Evolutionary conservation across 1,140 invertebrate species (phyloP), one percentile per base, ranked within the genome.

Genomic region (Bombus pyrosoma): DNA sequence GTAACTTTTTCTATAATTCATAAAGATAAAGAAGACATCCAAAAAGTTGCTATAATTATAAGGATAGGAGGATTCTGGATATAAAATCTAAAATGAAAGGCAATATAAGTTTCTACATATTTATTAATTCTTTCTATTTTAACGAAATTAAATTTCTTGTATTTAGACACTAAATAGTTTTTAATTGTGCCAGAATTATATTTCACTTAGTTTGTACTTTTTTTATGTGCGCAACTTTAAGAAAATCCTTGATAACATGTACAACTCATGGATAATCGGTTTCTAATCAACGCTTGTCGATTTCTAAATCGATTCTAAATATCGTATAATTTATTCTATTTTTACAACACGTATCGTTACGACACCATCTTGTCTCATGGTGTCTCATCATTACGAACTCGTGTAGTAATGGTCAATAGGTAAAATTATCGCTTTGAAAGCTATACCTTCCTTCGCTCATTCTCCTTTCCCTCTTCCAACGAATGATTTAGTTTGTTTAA

Each of bases 321-420:
- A 69, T 80, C 53, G 18, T 34, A 53, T 57, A 15, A 59, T 82
- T 47, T 22, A 28, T 6, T 41, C 34, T 34, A 89, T 69, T 86
- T 75, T 89, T 79, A 80, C 43, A 62, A 28, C 32, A 28, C 41
- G 62, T 39, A 79, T 76, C 43, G 34, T 89, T 89, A 34, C 84
- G 71, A 82, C 78, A 89, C 6, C 34, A 66, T 28, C 37, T 64
- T 43, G 47, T 85, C 75, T 82, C 10, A 47, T 28, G 6, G n/a
- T 37, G 13, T 32, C 34, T 41, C 57, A 82, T 82, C 39, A 64
- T 74, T 28, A 18, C 22, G 25, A 75, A 39, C 22, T 22, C 1
- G 34, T 28, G 34, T 28, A 34, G 69, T 74, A 32, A 71, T 74
- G 59, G 3, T 62, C 28, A 74, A 75, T 66, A 75, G 15, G 32